Evolutionary conservation across 2,113 vertebrate genomes (phyloP), one percentile per base, ranked within the genome.

Genomic region (Eurystomus gularis): DNA sequence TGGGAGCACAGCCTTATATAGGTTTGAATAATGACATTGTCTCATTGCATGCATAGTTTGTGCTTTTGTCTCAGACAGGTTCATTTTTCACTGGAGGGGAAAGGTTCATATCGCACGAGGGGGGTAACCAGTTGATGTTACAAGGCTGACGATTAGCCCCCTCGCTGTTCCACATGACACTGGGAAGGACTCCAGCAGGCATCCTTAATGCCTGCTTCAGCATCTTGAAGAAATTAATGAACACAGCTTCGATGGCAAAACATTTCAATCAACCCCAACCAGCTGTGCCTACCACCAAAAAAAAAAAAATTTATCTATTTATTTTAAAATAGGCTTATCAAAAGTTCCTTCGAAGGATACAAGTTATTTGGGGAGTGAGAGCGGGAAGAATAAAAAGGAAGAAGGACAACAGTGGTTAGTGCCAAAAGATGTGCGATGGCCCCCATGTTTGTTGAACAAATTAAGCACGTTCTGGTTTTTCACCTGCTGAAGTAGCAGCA

Each of bases 381-480:
- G 95, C 85, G 85, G 94, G 76, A 93, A 88, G 97, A 95, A 97
- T 62, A 76, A 85, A 96, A 93, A 96, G 79, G 86, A 96, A 92
- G 94, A 96, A 97, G 97, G 98, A 97, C 97, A 97, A 98, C 90
- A 96, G 97, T 85, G 86, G 88, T 69, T 93, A 91, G 95, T 93
- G 97, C 98, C 98, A 98, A 98, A 98, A 98, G 98, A 98, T 98
- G 94, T 93, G 97, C 90, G 97, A 98, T 97, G 97, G 98, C 98
- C 98, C 98, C 98, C 95, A 97, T 98, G 98, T 99, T 99, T 99
- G 99, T 99, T 99, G 98, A 99, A 99, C 99, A 99, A 99, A 99
- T 99, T 99, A 99, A 99, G 98, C 97, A 98, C 98, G 98, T 98
- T 98, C 98, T 98, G 98, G 98, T 98, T 98, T 98, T 98, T 99